Base-by-base conservation (phyloP, 2,888 invertebrate genomes). In the Drosophila merina region DNA sequence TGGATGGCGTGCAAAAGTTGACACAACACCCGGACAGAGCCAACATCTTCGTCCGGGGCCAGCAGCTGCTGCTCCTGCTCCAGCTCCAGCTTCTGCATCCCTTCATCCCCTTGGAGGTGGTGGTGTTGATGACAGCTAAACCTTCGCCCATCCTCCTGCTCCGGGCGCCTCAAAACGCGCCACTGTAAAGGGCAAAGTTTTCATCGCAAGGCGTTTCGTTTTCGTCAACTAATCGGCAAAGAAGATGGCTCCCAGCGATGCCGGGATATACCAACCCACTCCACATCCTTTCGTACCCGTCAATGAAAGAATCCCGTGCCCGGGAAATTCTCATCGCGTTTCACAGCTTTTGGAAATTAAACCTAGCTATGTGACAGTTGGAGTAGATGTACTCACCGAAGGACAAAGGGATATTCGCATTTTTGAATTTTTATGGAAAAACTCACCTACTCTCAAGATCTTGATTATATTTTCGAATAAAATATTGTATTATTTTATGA, bases 221-320 rank as follows among this genome's bases (percentile, higher is more conserved):
- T 89, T 89, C 89, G 87, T 89, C 89, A 89, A 80, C 80, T 75
- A 86, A 84, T 83, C 84, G 79, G 47, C 77, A 76, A 64, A 58
- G 79, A 45, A 73, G 74, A 66, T 67, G 68, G 72, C 64, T 38
- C 40, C 57, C n/a, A n/a, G 40, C 47, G 57, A 72, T 55, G 31
- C 36, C 40, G 40, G 57, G 57, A 48, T 48, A 51, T 31, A 50
- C 38, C 36, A 26, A 25, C 14, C 31, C 20, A 14, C 31, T 33
- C 8, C 28, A 10, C 36, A 7, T 30, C 14, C 48, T 9, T 47
- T n/a, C n/a, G 12, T n/a, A n/a, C 6, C 9, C 33, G 44, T 40
- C 47, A 14, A 33, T n/a, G 31, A 48, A 42, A 45, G 42, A 33
- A 30, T 30, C 12, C 49, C 48, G 14, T 20, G 20, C 20, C 20